Evolutionary conservation across 1,140 invertebrate genomes (phyloP).

Genomic region (Polypedilum vanderplanki): DNA sequence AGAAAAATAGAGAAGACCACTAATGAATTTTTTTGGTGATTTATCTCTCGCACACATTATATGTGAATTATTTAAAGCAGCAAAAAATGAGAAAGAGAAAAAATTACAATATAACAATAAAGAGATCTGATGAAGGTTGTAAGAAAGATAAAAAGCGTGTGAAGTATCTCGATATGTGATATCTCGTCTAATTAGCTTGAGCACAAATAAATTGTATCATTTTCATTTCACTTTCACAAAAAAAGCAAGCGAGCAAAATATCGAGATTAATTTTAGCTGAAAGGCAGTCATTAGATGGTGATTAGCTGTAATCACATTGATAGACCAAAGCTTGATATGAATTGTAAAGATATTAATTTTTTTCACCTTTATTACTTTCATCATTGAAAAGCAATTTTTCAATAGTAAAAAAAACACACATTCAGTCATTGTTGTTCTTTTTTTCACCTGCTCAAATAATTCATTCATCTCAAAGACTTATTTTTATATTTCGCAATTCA

Average conservation of each 20-base stretch:
- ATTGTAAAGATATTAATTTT: not conserved
- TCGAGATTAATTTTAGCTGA: not conserved
- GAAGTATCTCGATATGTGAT: not conserved
- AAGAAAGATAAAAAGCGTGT: not conserved
- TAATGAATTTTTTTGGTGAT: not conserved
- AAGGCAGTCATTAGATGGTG: not conserved
- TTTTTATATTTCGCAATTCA: too few relatives aligned
- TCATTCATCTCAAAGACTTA: too few relatives aligned
- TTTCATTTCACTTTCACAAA: conserved; percentile 13
- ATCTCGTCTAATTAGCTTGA: not conserved
- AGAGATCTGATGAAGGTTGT: not conserved
- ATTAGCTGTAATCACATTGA: not conserved
- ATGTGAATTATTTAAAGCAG: not conserved
- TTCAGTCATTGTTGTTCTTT: not conserved
- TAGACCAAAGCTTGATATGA: not conserved
- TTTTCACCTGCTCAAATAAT: not conserved
- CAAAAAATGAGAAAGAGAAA: not conserved
- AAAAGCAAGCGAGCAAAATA: not conserved
- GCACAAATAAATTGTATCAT: not conserved
- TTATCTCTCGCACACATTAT: not conserved
- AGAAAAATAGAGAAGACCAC: not conserved
- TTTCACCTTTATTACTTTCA: not conserved
- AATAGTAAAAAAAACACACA: too few relatives aligned
- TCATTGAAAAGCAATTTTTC: not conserved
- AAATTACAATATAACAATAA: conserved; percentile 1